Base-by-base conservation (phyloP, 2,113 vertebrate genomes). In the Bubo blakistoni region DNA sequence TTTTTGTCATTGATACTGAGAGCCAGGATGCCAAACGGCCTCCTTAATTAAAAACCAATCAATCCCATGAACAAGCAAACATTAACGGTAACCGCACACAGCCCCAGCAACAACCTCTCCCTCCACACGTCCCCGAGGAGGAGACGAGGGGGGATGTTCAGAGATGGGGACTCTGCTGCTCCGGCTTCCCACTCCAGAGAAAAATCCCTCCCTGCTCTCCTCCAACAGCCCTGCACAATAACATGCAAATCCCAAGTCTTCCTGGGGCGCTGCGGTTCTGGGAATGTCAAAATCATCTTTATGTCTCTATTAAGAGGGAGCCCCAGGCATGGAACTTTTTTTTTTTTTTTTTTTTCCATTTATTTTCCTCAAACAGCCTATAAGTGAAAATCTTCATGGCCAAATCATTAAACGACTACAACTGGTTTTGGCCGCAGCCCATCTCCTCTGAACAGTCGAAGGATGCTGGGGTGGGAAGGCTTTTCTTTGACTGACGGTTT, bases 321-420 rank as follows among this genome's bases (percentile, higher is more conserved):
- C 97, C 96, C 77, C 91, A 92, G 96, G 96, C 95, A 86, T 94
- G 96, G 96, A 96, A 95, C 94, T 86, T 94, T 92, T 91, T 82
- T 42, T 90, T 80, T 65, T 54, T 92, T 81, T 86, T 74, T 54
- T 30, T 54, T 81, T 67, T 29, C 83, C 86, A 94, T 90, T 94
- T 92, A 82, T 97, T 97, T 96, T 74, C 94, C 96, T 96, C 96
- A 96, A 97, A 91, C 95, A 92, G 94, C 78, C 94, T 90, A 86
- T 91, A 96, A 95, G 94, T 96, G 96, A 96, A 97, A 97, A 96
- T 74, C 86, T 93, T 92, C 95, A 70, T 82, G 93, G 95, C 96
- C 96, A 96, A 92, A 90, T 84, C 94, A 63, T 95, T 96, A 95
- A 96, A 94, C 2, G 10, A 86, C 92, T 96, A 95, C 92, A 96